Conservation (phyloP, 2,797 vertebrate species). For the Sebastes nivosus region DNA sequence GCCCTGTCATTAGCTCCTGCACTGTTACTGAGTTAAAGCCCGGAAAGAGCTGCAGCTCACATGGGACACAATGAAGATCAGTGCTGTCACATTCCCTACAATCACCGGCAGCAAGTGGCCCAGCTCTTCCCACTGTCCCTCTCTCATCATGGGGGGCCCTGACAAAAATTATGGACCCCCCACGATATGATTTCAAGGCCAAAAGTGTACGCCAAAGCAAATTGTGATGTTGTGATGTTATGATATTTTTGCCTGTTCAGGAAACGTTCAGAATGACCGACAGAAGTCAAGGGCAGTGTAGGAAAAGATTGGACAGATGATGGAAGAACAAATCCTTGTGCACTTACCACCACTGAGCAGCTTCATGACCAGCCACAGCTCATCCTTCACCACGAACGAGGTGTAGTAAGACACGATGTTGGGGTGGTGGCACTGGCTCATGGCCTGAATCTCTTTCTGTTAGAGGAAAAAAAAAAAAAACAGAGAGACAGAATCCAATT, state of each 20-base stretch:
- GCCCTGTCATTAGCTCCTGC: constrained; percentile 77
- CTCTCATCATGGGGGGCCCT: neutral
- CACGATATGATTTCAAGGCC: neutral
- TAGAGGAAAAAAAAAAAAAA: constrained; percentile 29
- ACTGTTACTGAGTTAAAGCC: constrained; percentile 57
- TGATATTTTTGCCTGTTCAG: neutral
- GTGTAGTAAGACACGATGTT: constrained; percentile 99
- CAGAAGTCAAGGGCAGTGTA: neutral
- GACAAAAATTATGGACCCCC: neutral
- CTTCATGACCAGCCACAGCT: constrained; percentile 99
- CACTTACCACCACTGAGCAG: constrained; percentile 95
- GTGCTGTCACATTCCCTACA: constrained; percentile 69
- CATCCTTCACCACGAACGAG: constrained; percentile 98
- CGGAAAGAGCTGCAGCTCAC: constrained; percentile 60
- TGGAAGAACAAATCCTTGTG: neutral
- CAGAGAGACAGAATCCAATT: neutral
- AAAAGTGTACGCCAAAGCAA: neutral
- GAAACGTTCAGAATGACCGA: neutral
- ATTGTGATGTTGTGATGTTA: neutral
- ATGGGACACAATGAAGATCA: constrained; percentile 68
- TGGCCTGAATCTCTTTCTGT: constrained; percentile 99
- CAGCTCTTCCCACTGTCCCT: neutral
- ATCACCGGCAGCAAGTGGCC: constrained; percentile 46
- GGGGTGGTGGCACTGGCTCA: constrained; percentile 99
- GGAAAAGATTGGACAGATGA: neutral